Evolutionary conservation across 2,797 vertebrate genomes (phyloP).

Genomic region (Phylloscopus collybita): DNA sequence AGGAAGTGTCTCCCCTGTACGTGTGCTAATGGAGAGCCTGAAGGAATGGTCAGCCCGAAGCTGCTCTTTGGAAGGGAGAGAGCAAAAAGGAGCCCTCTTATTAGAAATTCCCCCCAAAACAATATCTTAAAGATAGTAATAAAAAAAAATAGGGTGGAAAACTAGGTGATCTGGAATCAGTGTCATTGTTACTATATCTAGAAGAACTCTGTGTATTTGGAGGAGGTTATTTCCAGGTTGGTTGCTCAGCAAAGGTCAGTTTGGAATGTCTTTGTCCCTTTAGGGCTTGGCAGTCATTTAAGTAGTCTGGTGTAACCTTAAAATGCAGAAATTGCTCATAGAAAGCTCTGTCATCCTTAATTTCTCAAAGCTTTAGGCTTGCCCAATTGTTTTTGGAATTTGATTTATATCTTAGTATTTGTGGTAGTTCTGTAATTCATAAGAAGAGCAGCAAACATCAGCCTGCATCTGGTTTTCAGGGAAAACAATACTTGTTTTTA

Average conservation of each 20-base stretch:
- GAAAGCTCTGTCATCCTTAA: neutral
- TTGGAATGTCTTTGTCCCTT: neutral
- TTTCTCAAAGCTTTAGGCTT: neutral
- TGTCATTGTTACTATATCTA: neutral
- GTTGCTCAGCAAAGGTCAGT: neutral
- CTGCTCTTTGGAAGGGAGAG: neutral
- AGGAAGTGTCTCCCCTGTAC: neutral
- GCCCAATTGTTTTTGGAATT: accelerated
- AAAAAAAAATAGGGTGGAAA: neutral
- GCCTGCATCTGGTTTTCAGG: neutral
- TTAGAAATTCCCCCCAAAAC: accelerated
- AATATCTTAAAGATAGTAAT: neutral
- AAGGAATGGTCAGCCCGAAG: neutral
- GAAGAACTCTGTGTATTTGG: neutral
- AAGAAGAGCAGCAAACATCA: neutral
- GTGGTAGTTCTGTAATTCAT: neutral
- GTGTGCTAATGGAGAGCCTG: neutral
- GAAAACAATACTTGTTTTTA: neutral
- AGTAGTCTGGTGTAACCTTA: neutral
- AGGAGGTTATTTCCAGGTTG: neutral
- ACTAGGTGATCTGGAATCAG: accelerated
- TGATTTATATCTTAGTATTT: neutral
- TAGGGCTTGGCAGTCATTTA: neutral
- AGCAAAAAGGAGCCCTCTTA: accelerated
- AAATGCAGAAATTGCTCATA: neutral